A percentile compares a stretch with the other conserved stretches of the same genome.
Conservation (phyloP, 2,113 vertebrate genomes). For the Pelusios castaneus region DNA sequence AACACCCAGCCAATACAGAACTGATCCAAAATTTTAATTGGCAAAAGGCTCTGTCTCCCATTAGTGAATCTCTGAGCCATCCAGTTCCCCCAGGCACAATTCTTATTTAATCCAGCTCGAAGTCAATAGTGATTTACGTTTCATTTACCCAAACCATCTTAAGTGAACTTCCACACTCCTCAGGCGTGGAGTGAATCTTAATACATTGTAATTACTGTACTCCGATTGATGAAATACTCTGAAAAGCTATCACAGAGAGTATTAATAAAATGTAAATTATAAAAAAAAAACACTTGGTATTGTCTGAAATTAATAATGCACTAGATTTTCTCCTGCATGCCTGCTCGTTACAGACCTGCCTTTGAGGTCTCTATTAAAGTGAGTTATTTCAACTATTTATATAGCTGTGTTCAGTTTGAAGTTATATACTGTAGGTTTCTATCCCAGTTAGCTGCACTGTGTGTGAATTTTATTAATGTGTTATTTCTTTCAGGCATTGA, state of each 20-base stretch:
- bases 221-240: constrained; percentile 50
- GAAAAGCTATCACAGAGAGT: constrained; percentile 55
- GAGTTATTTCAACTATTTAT: constrained; percentile 26
- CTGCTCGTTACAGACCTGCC: constrained; percentile 33
- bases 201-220: constrained; percentile 70
- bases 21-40: background rate
- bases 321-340: background rate
- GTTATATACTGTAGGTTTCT: constrained; percentile 30
- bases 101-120: background rate
- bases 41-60: background rate
- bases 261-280: constrained; percentile 71
- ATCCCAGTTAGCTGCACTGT: background rate
- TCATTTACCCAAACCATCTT: constrained; percentile 37
- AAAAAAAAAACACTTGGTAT: constrained; percentile 9
- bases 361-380: constrained; percentile 51
- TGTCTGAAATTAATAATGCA: constrained; percentile 60
- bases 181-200: constrained; percentile 70
- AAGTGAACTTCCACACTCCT: constrained; percentile 63
- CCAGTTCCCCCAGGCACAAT: background rate
- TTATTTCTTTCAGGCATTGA: constrained; percentile 37
- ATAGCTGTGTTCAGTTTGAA: background rate
- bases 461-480: constrained; percentile 28
- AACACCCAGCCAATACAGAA: background rate
- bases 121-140: constrained; percentile 39
- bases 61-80: background rate